Base-by-base conservation (phyloP, 2,113 vertebrate genomes). In the Melanostigma gelatinosum region DNA sequence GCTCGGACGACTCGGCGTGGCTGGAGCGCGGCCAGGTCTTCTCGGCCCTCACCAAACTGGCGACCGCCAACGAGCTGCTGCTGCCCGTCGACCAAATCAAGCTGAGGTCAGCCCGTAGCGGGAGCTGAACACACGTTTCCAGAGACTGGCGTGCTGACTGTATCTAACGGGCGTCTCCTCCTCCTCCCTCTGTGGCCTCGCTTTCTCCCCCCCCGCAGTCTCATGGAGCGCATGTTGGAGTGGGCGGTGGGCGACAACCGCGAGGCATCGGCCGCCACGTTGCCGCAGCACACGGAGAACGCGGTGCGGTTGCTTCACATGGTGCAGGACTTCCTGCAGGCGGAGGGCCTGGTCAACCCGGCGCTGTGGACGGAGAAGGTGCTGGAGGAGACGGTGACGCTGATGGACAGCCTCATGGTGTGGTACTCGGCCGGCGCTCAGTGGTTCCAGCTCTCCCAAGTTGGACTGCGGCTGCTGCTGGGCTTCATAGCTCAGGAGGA, bases 211-310 rank as follows among this genome's bases (percentile, higher is more conserved):
- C 24, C 55, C 67, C 91, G 6, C 18, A 99, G 98, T 85, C 95
- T 99, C 38, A 94, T 99, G 89, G 98, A 99, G 88, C 97, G 97
- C 42, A 99, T 99, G 97, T 86, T 99, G 91, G 97, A 99, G 87
- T 97, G 95, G 95, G 95, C 97, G 0, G 96, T 99, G 88, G 94
- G 92, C 9, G 98, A 98, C 71, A 97, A 97, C 83, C 96, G 96
- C 76, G 98, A 99, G 85, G 94, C 96, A 0, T 96, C 97, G 80
- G 87, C 94, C 0, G 93, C 88, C 71, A 92, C 92, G 9, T 87
- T 97, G 71, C 95, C 96, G 0, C 88, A 95, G 57, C 96, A 97
- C 93, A 97, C 96, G 11, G 97, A 99, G 94, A 99, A 99, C 79
- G 97, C 96, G 0, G 97, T 98, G 79, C 95, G 94, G 20, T 91